These are phyloP conservation scores for Chironomus striatipennis DNA, from an alignment of 1,140 invertebrate genomes.

Conservation along the genomic window DNA sequence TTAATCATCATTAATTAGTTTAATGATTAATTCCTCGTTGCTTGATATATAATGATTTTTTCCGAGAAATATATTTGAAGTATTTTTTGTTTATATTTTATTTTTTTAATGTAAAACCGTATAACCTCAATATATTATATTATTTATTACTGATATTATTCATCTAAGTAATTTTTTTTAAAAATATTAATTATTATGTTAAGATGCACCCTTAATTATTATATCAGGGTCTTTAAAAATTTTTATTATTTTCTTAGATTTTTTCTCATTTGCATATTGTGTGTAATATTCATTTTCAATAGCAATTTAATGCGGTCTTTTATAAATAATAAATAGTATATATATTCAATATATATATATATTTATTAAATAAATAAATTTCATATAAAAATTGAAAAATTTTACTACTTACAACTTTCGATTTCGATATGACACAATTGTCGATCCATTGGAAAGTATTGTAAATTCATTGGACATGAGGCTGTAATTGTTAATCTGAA, in stretches of 20 bases:
- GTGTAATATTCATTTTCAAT: neutral
- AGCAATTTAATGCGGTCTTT: slow-evolving; percentile 1
- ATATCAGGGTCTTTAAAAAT: neutral
- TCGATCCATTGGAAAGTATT: slow-evolving; percentile 96
- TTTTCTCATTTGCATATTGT: neutral
- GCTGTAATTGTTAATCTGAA: slow-evolving; percentile 92
- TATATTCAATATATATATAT: neutral
- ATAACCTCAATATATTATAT: slow-evolving; percentile 10
- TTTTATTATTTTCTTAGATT: neutral
- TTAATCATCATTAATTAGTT: too few species aligned
- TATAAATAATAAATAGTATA: neutral
- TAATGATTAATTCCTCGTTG: too few species aligned
- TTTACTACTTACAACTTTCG: slow-evolving; percentile 88
- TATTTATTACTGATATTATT: neutral
- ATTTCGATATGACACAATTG: slow-evolving; percentile 96
- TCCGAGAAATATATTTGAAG: too few species aligned
- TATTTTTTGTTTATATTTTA: too few species aligned
- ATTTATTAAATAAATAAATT: too few species aligned
- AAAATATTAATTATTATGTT: slow-evolving; percentile 5
- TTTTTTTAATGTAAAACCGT: neutral
- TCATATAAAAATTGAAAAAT: slow-evolving; percentile 26
- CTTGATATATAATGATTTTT: too few species aligned
- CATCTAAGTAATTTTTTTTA: neutral
- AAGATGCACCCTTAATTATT: slow-evolving; percentile 3
- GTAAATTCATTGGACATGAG: slow-evolving; percentile 95